Percentiles rank a stretch among this genome's conserved stretches.
phyloP scores from a whole-genome alignment of 2,888 invertebrate species.

The Cecidostiba fungosa region DNA sequence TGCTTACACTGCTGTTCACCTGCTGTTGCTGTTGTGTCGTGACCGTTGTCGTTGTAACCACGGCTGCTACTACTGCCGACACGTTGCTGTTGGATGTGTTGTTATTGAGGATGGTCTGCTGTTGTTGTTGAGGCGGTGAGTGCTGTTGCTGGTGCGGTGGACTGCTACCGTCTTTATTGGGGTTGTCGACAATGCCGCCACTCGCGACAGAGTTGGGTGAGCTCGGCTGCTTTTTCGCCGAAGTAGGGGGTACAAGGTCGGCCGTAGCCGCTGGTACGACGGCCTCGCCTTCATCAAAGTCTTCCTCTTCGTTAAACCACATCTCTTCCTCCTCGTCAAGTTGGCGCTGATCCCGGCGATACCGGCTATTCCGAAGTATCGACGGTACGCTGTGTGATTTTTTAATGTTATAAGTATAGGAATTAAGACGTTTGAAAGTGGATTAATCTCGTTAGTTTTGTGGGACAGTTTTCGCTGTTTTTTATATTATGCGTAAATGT shows the following conservation, averaged over 20 bases:
- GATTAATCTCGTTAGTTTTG: no score
- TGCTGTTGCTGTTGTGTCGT: constrained; percentile 72
- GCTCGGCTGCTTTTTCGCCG: constrained; percentile 76
- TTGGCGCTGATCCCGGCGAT: constrained; percentile 94
- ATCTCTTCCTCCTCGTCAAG: constrained; percentile 99
- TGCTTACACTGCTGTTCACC: constrained; percentile 75
- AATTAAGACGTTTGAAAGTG: no score
- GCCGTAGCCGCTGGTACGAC: constrained; percentile 81
- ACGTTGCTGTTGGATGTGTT: constrained; percentile 81
- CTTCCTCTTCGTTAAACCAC: constrained; percentile 99
- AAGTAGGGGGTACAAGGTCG: constrained; percentile 78
- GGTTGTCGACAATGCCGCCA: constrained; percentile 72
- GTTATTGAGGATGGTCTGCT: constrained; percentile 62
- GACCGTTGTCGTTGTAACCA: constrained; percentile 5
- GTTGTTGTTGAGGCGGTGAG: constrained; percentile 46
- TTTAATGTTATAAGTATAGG: neutral
- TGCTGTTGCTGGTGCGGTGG: constrained; percentile 55
- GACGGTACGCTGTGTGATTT: constrained; percentile 86
- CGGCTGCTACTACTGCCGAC: constrained; percentile 69
- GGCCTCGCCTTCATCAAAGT: constrained; percentile 90
- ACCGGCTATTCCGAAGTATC: constrained; percentile 90
- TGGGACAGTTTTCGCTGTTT: neutral
- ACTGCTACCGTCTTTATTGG: constrained; percentile 62
- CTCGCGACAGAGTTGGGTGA: constrained; percentile 72
- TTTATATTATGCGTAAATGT: neutral